These are phyloP conservation scores for Etheostoma perlongum DNA, from an alignment of 2,797 vertebrate genomes.

Conservation along the genomic window DNA sequence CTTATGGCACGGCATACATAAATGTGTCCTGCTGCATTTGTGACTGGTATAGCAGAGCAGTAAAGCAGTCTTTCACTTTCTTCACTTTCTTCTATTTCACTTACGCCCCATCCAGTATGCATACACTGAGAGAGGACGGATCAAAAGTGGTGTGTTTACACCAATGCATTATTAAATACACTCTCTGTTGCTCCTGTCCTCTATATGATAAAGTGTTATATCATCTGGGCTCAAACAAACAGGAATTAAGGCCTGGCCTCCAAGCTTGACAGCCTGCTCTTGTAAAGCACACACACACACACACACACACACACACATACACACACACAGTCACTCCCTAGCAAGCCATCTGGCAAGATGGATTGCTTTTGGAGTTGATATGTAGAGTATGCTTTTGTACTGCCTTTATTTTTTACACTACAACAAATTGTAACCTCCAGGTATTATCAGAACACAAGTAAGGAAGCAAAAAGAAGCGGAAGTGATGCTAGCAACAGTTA, in stretches of 20 bases:
- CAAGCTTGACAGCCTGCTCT: background rate
- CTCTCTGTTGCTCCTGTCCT: background rate
- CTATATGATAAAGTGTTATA: constrained; percentile 20
- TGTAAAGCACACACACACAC: background rate
- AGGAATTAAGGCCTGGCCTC: constrained; percentile 18
- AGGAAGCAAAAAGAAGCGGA: no score
- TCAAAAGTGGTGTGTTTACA: background rate
- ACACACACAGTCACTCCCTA: no score
- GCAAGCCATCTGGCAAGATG: background rate
- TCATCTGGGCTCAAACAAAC: constrained; percentile 14
- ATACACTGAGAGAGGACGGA: background rate
- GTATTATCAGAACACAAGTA: no score
- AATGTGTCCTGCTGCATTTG: background rate
- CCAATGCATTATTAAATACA: background rate
- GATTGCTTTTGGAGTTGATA: background rate
- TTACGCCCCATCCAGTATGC: background rate
- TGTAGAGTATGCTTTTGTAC: no score
- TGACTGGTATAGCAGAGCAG: background rate
- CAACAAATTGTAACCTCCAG: no score
- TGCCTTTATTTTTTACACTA: no score
- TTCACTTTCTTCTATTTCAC: background rate
- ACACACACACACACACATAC: no score
- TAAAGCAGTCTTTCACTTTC: background rate
- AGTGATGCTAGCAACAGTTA: no score
- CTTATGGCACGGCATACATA: no score